Evolutionary conservation across 2,113 vertebrate genomes (phyloP).

Genomic region (Oryzias curvinotus): DNA sequence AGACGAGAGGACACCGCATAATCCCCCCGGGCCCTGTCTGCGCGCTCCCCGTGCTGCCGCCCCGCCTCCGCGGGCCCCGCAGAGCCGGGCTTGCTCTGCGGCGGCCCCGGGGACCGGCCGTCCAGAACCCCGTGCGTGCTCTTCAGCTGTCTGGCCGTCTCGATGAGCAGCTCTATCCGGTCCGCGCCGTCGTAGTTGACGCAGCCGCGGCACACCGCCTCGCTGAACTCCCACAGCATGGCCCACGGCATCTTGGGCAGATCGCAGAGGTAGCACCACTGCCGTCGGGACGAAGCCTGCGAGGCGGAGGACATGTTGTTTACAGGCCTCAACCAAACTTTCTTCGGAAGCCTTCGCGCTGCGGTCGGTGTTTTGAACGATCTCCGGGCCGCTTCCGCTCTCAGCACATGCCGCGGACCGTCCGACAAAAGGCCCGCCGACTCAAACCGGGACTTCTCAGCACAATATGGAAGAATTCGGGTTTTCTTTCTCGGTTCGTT

Average conservation of each 20-base stretch:
- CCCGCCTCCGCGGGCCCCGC: slow-evolving; percentile 67
- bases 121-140: slow-evolving; percentile 86
- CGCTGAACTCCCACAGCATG: slow-evolving; percentile 93
- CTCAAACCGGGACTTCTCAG: slow-evolving; percentile 3
- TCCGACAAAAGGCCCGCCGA: neutral
- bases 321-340: slow-evolving; percentile 77
- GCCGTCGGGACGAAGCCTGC: slow-evolving; percentile 87
- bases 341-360: slow-evolving; percentile 66
- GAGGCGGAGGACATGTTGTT: slow-evolving; percentile 83
- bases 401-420: slow-evolving; percentile 37
- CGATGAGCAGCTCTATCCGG: slow-evolving; percentile 87
- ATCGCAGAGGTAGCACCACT: slow-evolving; percentile 93
- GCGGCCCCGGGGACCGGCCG: slow-evolving; percentile 86
- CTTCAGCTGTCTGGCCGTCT: slow-evolving; percentile 87
- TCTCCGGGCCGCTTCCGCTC: slow-evolving; percentile 18
- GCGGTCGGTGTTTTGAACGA: slow-evolving; percentile 27
- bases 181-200: slow-evolving; percentile 92
- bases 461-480: slow-evolving; percentile 49
- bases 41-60: slow-evolving; percentile 73
- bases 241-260: slow-evolving; percentile 93
- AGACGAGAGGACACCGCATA: slow-evolving; percentile 81
- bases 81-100: slow-evolving; percentile 76
- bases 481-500: slow-evolving; percentile 67
- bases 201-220: slow-evolving; percentile 89
- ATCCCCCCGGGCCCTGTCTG: slow-evolving; percentile 78